Evolutionary conservation across 2,888 invertebrate genomes (phyloP).

Genomic region (Chloroclysta siterata): DNA sequence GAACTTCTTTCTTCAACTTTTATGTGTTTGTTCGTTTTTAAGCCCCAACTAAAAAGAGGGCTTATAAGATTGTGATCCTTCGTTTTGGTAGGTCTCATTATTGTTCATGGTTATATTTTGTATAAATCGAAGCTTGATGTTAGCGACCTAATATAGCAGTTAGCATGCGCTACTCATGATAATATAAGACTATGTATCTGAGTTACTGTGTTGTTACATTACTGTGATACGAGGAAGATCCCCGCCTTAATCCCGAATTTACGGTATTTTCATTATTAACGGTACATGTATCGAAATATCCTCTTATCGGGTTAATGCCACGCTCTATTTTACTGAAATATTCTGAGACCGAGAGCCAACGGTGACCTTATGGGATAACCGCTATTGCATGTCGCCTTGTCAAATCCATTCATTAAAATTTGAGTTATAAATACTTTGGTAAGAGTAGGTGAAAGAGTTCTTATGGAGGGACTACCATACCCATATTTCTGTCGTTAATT

Average conservation of each 20-base stretch:
- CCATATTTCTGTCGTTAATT: too few relatives aligned
- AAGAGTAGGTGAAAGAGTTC: too few relatives aligned
- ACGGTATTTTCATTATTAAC: constrained; percentile 48
- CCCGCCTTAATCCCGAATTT: constrained; percentile 54
- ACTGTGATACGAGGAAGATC: constrained; percentile 43
- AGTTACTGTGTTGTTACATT: constrained; percentile 12
- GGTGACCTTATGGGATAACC: constrained; percentile 11
- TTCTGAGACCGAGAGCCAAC: constrained; percentile 14
- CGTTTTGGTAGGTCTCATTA: too few relatives aligned
- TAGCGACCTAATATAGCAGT: neutral
- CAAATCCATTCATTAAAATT: too few relatives aligned
- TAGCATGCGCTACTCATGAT: neutral
- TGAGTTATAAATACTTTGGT: too few relatives aligned
- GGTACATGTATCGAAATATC: constrained; percentile 39
- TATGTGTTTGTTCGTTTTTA: too few relatives aligned
- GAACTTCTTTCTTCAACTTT: too few relatives aligned
- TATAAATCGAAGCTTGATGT: too few relatives aligned
- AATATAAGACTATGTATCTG: neutral
- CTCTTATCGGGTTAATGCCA: constrained; percentile 39
- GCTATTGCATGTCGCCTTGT: neutral
- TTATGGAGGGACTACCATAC: too few relatives aligned
- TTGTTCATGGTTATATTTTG: too few relatives aligned
- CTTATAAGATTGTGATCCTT: too few relatives aligned
- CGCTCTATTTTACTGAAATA: constrained; percentile 31
- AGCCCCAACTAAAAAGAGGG: too few relatives aligned